Conservation (phyloP, 2,797 vertebrate genomes). For the Phrynocephalus guinanensis region DNA sequence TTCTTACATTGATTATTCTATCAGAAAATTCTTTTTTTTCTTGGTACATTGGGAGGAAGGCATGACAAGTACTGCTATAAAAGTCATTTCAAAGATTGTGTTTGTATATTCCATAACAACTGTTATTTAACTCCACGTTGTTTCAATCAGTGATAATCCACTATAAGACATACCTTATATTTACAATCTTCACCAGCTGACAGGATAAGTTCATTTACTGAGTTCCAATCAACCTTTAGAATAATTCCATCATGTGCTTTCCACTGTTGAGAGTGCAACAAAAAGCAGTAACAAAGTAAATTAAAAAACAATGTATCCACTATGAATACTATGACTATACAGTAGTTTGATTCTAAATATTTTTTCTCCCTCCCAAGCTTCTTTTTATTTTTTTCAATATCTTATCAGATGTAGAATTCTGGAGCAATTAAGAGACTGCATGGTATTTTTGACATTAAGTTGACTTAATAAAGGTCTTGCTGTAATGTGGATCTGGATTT, state of each 20-base stretch:
- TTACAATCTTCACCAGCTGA: slow-evolving; percentile 96
- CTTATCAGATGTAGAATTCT: neutral
- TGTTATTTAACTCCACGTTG: neutral
- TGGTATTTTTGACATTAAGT: neutral
- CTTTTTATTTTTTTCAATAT: neutral
- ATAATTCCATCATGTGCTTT: slow-evolving; percentile 95
- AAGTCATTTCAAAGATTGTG: neutral
- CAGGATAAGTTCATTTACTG: slow-evolving; percentile 92
- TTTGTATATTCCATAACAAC: neutral
- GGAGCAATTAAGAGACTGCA: neutral
- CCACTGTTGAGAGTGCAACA: slow-evolving; percentile 82
- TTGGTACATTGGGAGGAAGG: neutral
- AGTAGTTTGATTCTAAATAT: neutral
- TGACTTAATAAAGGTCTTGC: neutral
- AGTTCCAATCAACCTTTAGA: slow-evolving; percentile 96
- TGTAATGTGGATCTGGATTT: neutral
- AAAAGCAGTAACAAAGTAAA: slow-evolving; percentile 16
- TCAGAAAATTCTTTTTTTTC: neutral
- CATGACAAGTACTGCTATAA: slow-evolving; percentile 1
- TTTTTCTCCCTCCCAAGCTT: neutral
- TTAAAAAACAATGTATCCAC: neutral
- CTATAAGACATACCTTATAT: slow-evolving; percentile 87
- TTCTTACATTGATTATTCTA: neutral
- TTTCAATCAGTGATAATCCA: neutral
- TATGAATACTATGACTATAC: too few species aligned